These are phyloP conservation scores for Serilophus lunatus DNA, from an alignment of 2,113 vertebrate species.

Conservation along the genomic window DNA sequence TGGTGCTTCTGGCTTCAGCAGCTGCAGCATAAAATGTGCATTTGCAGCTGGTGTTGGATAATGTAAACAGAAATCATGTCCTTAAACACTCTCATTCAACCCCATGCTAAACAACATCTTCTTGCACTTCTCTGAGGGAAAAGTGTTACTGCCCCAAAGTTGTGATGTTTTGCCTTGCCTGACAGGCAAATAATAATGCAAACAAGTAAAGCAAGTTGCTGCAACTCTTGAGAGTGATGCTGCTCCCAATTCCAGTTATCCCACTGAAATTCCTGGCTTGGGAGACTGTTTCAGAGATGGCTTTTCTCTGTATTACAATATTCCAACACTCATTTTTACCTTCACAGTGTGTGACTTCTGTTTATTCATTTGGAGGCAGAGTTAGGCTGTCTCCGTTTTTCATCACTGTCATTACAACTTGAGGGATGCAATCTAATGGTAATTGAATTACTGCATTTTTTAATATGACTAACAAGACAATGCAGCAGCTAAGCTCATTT, in stretches of 20 bases:
- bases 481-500: not conserved
- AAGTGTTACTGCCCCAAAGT: not conserved
- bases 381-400: fast-evolving
- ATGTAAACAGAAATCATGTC: not conserved
- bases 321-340: not conserved
- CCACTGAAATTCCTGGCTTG: not conserved
- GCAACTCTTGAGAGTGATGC: fast-evolving
- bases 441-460: not conserved
- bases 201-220: not conserved
- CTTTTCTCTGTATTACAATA: not conserved
- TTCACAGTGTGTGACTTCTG: not conserved
- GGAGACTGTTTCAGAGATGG: not conserved
- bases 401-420: fast-evolving
- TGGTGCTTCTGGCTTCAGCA: not conserved
- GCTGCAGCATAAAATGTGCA: not conserved
- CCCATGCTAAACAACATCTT: not conserved
- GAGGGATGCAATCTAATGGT: not conserved
- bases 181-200: fast-evolving
- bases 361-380: not conserved
- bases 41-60: not conserved
- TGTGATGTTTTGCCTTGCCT: not conserved
- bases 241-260: not conserved
- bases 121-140: not conserved
- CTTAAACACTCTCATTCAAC: not conserved
- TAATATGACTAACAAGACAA: fast-evolving